Evolutionary conservation across 2,888 invertebrate species (phyloP), one percentile per base, ranked within the genome.

Genomic region (Xestia xanthographa): DNA sequence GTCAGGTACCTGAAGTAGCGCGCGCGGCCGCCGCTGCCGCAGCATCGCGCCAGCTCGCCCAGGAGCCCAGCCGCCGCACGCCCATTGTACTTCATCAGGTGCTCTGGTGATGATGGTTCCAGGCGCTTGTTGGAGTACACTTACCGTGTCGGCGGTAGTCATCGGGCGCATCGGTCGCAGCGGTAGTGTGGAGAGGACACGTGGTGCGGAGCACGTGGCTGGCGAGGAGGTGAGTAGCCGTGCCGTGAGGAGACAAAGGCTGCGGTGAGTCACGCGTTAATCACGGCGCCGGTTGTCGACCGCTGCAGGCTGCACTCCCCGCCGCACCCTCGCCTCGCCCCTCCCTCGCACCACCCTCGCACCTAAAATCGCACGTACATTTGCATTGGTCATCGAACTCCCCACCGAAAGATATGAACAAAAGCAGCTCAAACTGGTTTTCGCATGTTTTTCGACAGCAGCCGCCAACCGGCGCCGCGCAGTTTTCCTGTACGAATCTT

Each of bases 1-100:
- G 99, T 99, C 99, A 99, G 99, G 99, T 99, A 99, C 99, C 99
- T 98, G 98, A 99, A 99, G 99, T 99, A 99, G 99, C 99, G 99
- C 99, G 98, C 98, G 98, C 97, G 97, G 98, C 97, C 97, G 95
- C 95, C 95, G 94, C 95, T 95, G 87, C 86, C 60, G 82, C 86
- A 73, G 1, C 76, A 82, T 26, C 81, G 85, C 77, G 67, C 83
- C 75, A 43, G 69, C 77, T 78, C 60, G 75, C 83, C 74, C 78
- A 81, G 83, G 74, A 75, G 88, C 91, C 79, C 92, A 92, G 95
- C 97, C 98, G 98, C 98, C 98, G 98, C 98, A 98, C 98, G 98
- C 98, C 98, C 98, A 98, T 99, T 99, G 99, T 99, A 99, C 99
- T 99, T 99, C 99, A 99, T 99, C 99, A 99, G 99, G 99, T 99